Evolutionary conservation across 2,888 invertebrate genomes (phyloP).

Genomic region (Amphipoea lucens): DNA sequence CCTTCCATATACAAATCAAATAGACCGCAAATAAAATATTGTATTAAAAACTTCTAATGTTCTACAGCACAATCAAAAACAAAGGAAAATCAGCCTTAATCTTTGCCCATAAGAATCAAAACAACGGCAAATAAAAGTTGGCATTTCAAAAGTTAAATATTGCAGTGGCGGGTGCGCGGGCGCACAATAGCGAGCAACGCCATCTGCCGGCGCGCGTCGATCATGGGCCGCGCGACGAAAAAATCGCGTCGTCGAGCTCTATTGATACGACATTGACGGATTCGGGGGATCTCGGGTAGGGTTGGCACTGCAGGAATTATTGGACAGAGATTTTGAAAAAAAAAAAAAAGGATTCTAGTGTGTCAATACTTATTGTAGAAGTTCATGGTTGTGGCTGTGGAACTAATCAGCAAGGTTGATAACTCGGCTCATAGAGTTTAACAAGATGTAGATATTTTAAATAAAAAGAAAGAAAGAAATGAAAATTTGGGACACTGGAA

Average conservation of each 20-base stretch:
- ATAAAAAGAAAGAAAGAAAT: no score
- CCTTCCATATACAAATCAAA: background rate
- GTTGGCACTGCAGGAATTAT: slow-evolving; percentile 60
- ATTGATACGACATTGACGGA: slow-evolving; percentile 89
- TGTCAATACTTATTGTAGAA: background rate
- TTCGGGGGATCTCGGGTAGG: slow-evolving; percentile 79
- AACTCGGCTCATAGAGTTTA: background rate
- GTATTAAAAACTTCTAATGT: slow-evolving; percentile 33
- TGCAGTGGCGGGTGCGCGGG: slow-evolving; percentile 56
- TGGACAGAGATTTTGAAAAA: background rate
- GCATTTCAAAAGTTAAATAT: slow-evolving; percentile 63
- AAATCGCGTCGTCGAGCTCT: slow-evolving; percentile 82
- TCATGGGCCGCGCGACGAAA: slow-evolving; percentile 73
- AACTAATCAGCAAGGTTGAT: no score
- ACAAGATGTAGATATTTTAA: no score
- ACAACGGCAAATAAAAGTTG: slow-evolving; percentile 35
- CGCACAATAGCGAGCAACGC: slow-evolving; percentile 72
- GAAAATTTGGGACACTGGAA: no score
- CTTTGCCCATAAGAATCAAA: slow-evolving; percentile 8
- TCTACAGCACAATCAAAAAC: background rate
- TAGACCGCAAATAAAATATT: slow-evolving; percentile 37
- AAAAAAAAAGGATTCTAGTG: background rate
- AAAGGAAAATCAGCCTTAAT: slow-evolving; percentile 18
- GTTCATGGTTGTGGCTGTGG: background rate
- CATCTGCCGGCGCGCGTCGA: slow-evolving; percentile 73